These are phyloP conservation scores for Brienomyrus longianalis DNA, from an alignment of 2,113 vertebrate genomes.

Conservation along the genomic window DNA sequence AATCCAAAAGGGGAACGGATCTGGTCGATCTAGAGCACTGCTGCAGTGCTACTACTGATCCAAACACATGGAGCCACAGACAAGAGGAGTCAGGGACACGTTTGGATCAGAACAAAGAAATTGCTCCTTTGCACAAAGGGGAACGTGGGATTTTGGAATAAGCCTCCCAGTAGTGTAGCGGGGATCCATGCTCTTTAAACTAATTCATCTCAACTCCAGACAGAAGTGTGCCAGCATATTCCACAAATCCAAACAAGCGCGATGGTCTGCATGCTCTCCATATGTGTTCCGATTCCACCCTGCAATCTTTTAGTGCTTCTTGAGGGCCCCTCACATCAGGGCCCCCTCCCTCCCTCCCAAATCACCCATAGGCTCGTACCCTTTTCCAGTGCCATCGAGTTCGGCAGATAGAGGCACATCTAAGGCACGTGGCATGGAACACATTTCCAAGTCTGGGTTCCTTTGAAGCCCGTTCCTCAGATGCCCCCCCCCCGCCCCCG, in stretches of 20 bases:
- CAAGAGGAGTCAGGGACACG: background rate
- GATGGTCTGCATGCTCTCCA: background rate
- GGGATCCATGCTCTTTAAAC: background rate
- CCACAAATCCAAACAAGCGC: background rate
- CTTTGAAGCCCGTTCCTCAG: slow-evolving; percentile 3
- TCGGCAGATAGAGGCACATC: background rate
- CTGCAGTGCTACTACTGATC: background rate
- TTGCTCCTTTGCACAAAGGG: background rate
- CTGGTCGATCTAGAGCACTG: background rate
- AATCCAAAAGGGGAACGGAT: background rate
- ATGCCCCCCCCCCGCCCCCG: too few relatives aligned
- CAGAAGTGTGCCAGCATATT: background rate
- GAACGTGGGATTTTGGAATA: background rate
- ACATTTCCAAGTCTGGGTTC: background rate
- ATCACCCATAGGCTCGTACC: background rate
- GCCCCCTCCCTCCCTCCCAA: background rate
- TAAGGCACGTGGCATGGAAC: background rate
- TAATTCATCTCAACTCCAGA: background rate
- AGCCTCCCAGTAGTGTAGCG: background rate
- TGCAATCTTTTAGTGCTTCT: background rate
- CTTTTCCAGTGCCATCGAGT: background rate
- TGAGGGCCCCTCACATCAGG: background rate
- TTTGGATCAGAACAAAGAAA: background rate
- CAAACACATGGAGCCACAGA: background rate
- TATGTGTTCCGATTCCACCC: background rate